These are phyloP conservation scores for Stictocephala bisonia DNA, from an alignment of 2,888 invertebrate species.

Conservation along the genomic window DNA sequence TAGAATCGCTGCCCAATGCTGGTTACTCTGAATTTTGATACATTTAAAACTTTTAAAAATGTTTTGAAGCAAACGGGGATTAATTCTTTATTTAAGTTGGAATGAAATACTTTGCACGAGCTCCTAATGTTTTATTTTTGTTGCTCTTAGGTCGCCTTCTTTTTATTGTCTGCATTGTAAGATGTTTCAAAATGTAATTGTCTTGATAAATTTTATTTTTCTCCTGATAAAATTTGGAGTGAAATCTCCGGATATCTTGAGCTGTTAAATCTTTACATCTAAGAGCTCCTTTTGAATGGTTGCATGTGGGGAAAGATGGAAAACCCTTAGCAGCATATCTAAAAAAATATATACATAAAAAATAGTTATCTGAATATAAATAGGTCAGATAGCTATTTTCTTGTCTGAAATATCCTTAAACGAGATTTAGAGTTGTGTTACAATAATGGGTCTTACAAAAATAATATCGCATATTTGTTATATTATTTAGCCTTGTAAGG, in stretches of 20 bases:
- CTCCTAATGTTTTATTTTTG: neutral
- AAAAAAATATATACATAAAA: no score
- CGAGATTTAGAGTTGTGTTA: no score
- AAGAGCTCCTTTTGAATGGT: constrained; percentile 29
- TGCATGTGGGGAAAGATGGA: constrained; percentile 25
- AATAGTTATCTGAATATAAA: no score
- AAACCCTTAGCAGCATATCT: constrained; percentile 28
- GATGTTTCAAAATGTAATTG: constrained; percentile 37
- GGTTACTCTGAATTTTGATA: constrained; percentile 35
- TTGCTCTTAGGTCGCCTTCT: constrained; percentile 11
- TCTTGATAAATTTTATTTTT: constrained; percentile 44
- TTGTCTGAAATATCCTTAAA: constrained; percentile 7
- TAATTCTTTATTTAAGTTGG: constrained; percentile 1
- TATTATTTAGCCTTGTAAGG: no score
- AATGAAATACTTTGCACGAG: constrained; percentile 41
- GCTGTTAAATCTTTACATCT: constrained; percentile 11
- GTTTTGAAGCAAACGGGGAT: constrained; percentile 42
- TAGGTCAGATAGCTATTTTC: constrained; percentile 40
- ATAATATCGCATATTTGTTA: no score
- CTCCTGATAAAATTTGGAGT: constrained; percentile 24
- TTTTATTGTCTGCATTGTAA: constrained; percentile 19
- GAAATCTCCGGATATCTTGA: constrained; percentile 36
- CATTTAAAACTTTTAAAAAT: constrained; percentile 38
- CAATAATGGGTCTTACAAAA: no score
- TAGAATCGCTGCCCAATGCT: constrained; percentile 2